Evolutionary conservation across 1,140 invertebrate species (phyloP), one percentile per base, ranked within the genome.

Genomic region (Pseudomyrmex cubaensis): DNA sequence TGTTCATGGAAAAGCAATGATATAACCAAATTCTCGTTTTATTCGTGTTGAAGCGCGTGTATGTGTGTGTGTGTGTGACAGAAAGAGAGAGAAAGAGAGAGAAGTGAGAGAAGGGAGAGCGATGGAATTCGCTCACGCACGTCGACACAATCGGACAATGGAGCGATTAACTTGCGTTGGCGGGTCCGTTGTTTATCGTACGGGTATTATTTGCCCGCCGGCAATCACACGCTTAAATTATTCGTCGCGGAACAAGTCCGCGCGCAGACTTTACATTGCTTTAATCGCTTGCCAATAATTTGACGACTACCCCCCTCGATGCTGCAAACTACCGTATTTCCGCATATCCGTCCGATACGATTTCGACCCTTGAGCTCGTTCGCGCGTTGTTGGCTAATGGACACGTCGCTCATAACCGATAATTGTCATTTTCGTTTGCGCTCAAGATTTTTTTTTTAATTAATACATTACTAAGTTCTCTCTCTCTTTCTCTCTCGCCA

Each of bases 151-250:
- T 88, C 82, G 86, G 86, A 92, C 91, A 92, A 92, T 92, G 86
- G 90, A 91, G 89, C 91, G 92, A 92, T 92, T 92, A 92, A 91
- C 90, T 92, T 86, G 90, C 90, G 90, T 88, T 83, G 87, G 82
- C 84, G 78, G 72, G 70, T 63, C 85, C 78, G 90, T 92, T 92
- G 89, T 92, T 92, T 92, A 92, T 92, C 87, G 88, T 90, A 87
- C 86, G 86, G 85, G 87, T 82, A 86, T 90, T 92, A 91, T 92
- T 91, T 90, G 86, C 85, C 83, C 83, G 88, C 62, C 83, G 84
- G 85, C 82, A 91, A 90, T 92, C 90, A 87, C 88, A 90, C 91
- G 90, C 87, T 91, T 91, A 92, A 92, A 92, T 92, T 92, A 92
- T 92, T 91, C 90, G 89, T 85, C 85, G 85, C 80, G 69, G 80